Base-by-base conservation (phyloP, 2,888 invertebrate species). In the Eristalinus aeneus region DNA sequence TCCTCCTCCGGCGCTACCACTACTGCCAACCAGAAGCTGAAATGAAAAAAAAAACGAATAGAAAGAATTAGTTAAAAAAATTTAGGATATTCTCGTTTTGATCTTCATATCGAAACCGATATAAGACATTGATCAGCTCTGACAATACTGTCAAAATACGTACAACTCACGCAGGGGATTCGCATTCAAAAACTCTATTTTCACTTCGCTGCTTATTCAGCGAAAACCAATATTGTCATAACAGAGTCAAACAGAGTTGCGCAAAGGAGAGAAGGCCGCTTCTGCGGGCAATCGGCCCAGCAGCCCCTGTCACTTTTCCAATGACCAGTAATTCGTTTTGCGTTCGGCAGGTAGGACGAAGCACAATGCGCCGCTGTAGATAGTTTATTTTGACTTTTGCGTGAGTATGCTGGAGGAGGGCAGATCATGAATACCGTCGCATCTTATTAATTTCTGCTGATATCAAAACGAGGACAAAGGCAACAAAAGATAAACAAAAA, bases 1-100 rank as follows among this genome's bases (percentile, higher is more conserved):
- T 87, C 73, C 20, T 11, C 64, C 67, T 89, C 83, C 74, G 88
- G 82, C 53, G 89, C 85, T 76, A 89, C 83, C 60, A 89, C 87
- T 74, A 90, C 84, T 68, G 88, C 86, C 53, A 27, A 88, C 86
- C 63, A 86, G 79, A 54, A 82, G 89, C 87, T 84, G 87, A 67
- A 82, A 89, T 20, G 23, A 87, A 87, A 89, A 67, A 88, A 86
- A 32, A 88, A 89, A 75, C 32, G 76, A 63, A 61, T 81, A 39
- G 75, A 34, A 31, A 34, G 54, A 74, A 56, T 11, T 56, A 20
- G 31, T 20, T n/a, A 0, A 63, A 34, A 16, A 63, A 63, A 10
- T 11, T 53, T 10, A n/a, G 11, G 16, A 8, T 46, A 46, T 46
- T 46, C 46, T 23, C 60, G 20, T 54, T 39, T 10, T 9, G 16